phyloP scores from a whole-genome alignment of 2,888 invertebrate genomes.

The Eupsilia transversa region DNA sequence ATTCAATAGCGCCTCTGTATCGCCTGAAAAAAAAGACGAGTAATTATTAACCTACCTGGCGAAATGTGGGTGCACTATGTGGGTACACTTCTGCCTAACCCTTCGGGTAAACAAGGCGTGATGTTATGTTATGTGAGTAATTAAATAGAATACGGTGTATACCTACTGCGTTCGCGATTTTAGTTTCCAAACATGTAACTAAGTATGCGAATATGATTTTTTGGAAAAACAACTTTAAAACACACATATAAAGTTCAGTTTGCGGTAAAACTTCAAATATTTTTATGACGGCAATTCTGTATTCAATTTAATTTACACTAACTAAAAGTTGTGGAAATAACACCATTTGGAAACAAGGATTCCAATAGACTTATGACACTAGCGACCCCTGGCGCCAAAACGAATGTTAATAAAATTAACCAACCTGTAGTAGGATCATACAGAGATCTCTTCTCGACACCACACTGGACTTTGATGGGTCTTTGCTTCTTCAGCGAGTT shows the following conservation, averaged over 20 bases:
- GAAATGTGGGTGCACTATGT: too few relatives aligned
- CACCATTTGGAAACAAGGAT: background rate
- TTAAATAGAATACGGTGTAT: too few relatives aligned
- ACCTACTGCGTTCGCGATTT: too few relatives aligned
- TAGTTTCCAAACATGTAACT: too few relatives aligned
- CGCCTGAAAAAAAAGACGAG: constrained; percentile 68
- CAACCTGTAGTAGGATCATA: constrained; percentile 79
- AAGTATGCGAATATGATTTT: too few relatives aligned
- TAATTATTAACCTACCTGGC: background rate
- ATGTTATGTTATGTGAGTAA: too few relatives aligned
- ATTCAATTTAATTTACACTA: background rate
- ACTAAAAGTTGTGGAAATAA: background rate
- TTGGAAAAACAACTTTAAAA: background rate
- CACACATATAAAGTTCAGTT: too few relatives aligned
- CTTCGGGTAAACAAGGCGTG: too few relatives aligned
- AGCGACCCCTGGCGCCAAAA: too few relatives aligned
- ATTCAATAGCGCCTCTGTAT: constrained; percentile 66
- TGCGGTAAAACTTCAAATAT: background rate
- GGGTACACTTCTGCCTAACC: too few relatives aligned
- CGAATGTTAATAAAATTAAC: background rate
- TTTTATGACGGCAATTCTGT: background rate
- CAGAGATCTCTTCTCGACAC: constrained; percentile 81
- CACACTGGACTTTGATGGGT: constrained; percentile 86
- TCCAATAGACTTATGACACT: background rate
- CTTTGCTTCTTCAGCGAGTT: constrained; percentile 81